Evolutionary conservation across 2,888 invertebrate genomes (phyloP).

Genomic region (Dione juno): DNA sequence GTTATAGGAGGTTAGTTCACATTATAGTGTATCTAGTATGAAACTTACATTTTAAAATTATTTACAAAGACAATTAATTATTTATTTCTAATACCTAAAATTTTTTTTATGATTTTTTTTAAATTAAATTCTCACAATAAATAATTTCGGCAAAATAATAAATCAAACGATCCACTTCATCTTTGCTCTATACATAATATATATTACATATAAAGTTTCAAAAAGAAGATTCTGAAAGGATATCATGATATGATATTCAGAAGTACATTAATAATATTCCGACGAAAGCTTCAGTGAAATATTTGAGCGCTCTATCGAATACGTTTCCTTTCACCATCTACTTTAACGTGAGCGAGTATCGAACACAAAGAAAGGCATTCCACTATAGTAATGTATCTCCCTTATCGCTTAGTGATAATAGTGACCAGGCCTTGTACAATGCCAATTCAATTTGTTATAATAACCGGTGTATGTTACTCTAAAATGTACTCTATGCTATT

Average conservation of each 20-base stretch:
- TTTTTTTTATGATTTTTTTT: no score
- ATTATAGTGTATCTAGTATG: no score
- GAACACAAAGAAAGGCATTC: conserved; percentile 71
- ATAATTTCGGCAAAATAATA: background rate
- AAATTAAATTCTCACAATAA: no score
- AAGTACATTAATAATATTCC: conserved; percentile 21
- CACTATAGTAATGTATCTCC: conserved; percentile 75
- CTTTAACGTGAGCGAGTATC: conserved; percentile 44
- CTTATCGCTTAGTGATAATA: conserved; percentile 73
- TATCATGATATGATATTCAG: conserved; percentile 4
- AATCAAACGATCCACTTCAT: background rate
- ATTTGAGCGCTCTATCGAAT: conserved; percentile 15
- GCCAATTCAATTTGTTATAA: conserved; percentile 53
- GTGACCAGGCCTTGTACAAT: conserved; percentile 62
- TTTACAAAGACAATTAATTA: no score
- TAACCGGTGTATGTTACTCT: conserved; percentile 41
- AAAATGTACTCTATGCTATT: conserved; percentile 49
- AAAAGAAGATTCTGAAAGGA: conserved; percentile 5
- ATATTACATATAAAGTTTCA: background rate
- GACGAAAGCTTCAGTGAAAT: conserved; percentile 2
- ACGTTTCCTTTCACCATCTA: conserved; percentile 10
- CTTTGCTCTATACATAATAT: background rate
- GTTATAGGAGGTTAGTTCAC: no score
- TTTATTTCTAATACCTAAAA: no score
- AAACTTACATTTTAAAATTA: no score